phyloP scores from a whole-genome alignment of 2,888 invertebrate genomes.

The Cryptocheilus praepositus region DNA sequence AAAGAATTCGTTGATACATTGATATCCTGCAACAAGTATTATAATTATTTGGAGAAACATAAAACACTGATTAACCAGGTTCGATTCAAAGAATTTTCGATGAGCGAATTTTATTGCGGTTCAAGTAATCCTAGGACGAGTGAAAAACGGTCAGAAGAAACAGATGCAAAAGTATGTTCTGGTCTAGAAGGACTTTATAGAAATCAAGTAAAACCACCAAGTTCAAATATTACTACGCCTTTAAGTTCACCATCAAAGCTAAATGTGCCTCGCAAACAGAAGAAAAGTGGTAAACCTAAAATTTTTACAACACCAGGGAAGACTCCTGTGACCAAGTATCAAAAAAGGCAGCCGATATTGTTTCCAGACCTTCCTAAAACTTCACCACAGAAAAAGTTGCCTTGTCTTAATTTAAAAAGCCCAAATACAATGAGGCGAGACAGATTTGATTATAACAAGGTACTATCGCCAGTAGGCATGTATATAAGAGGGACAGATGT shows the following conservation, averaged over 20 bases:
- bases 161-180: no score
- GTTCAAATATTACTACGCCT: no score
- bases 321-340: conserved; percentile 19
- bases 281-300: conserved; percentile 15
- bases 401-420: conserved; percentile 37
- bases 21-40: neutral
- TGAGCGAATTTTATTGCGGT: no score
- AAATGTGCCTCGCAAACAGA: neutral
- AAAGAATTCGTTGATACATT: neutral
- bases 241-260: neutral
- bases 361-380: conserved; percentile 36
- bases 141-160: no score
- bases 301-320: conserved; percentile 63
- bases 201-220: no score
- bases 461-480: conserved; percentile 64
- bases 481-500: conserved; percentile 65
- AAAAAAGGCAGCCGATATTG: conserved; percentile 44
- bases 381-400: conserved; percentile 6
- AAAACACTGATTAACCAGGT: neutral
- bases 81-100: no score
- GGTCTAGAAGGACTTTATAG: no score
- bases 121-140: no score
- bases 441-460: conserved; percentile 52
- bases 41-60: neutral
- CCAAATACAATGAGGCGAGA: conserved; percentile 44